A percentile compares a stretch with the other conserved stretches of the same genome.
Evolutionary conservation across 2,888 invertebrate species (phyloP).

Genomic region (Choristoneura rosaceana): DNA sequence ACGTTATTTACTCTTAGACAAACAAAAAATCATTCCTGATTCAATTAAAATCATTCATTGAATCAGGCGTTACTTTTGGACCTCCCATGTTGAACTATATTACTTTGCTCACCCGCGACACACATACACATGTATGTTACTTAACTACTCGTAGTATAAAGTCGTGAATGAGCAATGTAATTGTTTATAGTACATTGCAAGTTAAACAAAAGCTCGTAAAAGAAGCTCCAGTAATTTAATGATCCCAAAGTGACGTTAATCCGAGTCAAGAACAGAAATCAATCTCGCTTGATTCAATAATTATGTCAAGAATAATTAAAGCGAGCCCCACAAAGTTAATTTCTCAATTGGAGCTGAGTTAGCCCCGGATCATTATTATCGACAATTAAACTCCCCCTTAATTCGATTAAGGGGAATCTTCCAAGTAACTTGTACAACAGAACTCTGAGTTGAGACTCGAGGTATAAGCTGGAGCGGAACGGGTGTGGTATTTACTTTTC

Average conservation of each 20-base stretch:
- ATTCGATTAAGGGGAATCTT: constrained; percentile 77
- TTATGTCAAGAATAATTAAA: constrained; percentile 41
- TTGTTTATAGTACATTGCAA: too few relatives aligned
- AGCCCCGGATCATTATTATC: constrained; percentile 72
- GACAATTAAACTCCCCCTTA: constrained; percentile 71
- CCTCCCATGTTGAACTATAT: too few relatives aligned
- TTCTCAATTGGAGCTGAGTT: constrained; percentile 67
- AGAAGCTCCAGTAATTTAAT: background rate
- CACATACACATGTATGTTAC: too few relatives aligned
- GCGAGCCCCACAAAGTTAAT: constrained; percentile 58
- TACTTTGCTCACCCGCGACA: too few relatives aligned
- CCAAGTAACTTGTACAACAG: constrained; percentile 53
- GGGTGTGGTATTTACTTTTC: too few relatives aligned
- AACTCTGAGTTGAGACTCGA: constrained; percentile 4
- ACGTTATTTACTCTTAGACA: too few relatives aligned
- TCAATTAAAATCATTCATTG: too few relatives aligned
- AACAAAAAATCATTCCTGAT: too few relatives aligned
- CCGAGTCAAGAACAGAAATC: constrained; percentile 26
- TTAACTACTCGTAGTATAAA: too few relatives aligned
- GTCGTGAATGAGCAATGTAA: too few relatives aligned
- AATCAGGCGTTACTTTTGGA: too few relatives aligned
- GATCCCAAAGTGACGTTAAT: constrained; percentile 8
- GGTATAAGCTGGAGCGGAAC: background rate
- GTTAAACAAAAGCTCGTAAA: background rate
- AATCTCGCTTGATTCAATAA: constrained; percentile 42